Evolutionary conservation across 2,113 vertebrate genomes (phyloP).

Genomic region (Arizona elegans): DNA sequence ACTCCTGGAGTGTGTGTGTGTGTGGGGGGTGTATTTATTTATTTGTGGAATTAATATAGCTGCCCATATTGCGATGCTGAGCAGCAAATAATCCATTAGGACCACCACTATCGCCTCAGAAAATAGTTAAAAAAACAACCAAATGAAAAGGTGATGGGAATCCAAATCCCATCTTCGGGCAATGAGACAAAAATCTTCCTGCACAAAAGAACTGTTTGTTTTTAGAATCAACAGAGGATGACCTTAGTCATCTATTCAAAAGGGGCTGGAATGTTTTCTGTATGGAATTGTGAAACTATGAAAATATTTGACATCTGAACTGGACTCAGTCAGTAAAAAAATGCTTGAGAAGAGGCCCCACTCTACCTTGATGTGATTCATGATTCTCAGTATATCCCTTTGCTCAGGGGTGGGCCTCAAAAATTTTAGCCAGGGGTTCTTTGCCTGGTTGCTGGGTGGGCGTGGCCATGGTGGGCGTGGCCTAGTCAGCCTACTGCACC

Average conservation of each 20-base stretch:
- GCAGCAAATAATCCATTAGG: neutral
- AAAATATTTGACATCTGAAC: neutral
- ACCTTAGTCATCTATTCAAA: neutral
- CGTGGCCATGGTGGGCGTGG: too few relatives aligned
- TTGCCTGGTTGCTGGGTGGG: too few relatives aligned
- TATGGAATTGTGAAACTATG: too few relatives aligned
- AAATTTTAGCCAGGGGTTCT: too few relatives aligned
- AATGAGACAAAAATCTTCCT: neutral
- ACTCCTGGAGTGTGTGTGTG: neutral
- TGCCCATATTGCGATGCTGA: neutral
- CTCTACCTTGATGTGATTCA: neutral
- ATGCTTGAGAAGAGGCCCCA: neutral
- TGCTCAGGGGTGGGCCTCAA: too few relatives aligned
- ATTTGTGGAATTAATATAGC: neutral
- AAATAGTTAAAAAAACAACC: neutral
- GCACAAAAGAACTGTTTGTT: neutral
- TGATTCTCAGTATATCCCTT: neutral
- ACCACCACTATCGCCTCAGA: neutral
- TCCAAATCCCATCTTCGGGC: neutral
- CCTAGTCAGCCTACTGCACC: too few relatives aligned
- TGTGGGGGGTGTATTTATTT: neutral
- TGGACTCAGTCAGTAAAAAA: neutral
- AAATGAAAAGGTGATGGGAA: neutral
- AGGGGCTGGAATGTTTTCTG: neutral
- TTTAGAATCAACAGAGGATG: neutral